phyloP scores from a whole-genome alignment of 2,888 invertebrate genomes.

The Stegophylla sp. region DNA sequence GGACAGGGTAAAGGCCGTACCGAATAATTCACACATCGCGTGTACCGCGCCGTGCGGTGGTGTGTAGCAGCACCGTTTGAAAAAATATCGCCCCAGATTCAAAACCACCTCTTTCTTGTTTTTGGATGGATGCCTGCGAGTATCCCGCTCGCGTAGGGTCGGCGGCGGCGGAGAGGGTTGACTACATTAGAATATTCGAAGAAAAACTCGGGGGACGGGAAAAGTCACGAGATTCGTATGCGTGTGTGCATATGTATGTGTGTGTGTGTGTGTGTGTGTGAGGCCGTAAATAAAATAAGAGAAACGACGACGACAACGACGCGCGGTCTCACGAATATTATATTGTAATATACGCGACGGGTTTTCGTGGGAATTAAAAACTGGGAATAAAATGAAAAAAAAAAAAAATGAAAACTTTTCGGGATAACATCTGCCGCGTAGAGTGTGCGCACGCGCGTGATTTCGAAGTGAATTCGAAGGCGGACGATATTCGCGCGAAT shows the following conservation, averaged over 20 bases:
- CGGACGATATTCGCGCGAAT: no score
- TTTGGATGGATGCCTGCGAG: slow-evolving; percentile 39
- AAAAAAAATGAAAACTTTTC: background rate
- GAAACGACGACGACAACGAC: no score
- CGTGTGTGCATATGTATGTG: background rate
- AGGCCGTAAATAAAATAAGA: background rate
- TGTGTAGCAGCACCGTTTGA: background rate
- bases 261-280: no score
- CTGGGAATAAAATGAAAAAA: no score
- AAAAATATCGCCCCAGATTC: slow-evolving; percentile 42
- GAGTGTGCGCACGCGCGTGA: no score
- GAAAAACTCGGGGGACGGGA: background rate
- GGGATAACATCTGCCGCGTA: background rate
- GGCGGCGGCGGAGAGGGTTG: background rate
- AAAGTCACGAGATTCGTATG: no score
- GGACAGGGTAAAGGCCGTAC: slow-evolving; percentile 58
- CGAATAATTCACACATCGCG: slow-evolving; percentile 56
- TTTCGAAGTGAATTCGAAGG: no score
- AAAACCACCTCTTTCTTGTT: slow-evolving; percentile 58
- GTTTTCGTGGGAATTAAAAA: background rate
- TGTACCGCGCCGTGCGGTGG: no score
- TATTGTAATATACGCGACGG: background rate
- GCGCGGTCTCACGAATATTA: no score
- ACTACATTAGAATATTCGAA: slow-evolving; percentile 8
- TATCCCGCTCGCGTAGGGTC: no score